phyloP scores from a whole-genome alignment of 2,888 invertebrate species.

The Anodontia alba region DNA sequence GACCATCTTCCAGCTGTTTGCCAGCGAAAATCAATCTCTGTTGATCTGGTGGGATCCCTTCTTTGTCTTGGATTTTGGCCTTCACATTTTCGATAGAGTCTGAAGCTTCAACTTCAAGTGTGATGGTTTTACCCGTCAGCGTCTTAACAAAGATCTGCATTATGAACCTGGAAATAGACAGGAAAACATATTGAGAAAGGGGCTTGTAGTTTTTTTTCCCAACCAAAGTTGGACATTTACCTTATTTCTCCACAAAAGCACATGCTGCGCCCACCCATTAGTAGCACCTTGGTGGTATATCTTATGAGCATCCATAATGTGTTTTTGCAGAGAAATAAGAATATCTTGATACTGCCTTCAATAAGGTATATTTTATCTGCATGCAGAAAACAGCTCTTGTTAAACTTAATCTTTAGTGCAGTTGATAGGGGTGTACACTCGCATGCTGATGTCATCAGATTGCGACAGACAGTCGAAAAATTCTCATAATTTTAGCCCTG shows the following conservation, averaged over 20 bases:
- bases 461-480: too few species aligned
- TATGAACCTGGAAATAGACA: conserved; percentile 28
- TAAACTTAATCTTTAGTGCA: too few species aligned
- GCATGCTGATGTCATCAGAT: too few species aligned
- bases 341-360: too few species aligned
- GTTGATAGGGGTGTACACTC: too few species aligned
- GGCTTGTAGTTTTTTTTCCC: too few species aligned
- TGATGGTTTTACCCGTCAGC: conserved; percentile 82
- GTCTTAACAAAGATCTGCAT: conserved; percentile 92
- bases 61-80: conserved; percentile 86
- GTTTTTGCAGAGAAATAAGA: too few species aligned
- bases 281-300: not conserved
- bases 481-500: too few species aligned
- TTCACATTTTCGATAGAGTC: conserved; percentile 98
- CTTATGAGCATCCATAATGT: not conserved
- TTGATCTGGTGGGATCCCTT: conserved; percentile 85
- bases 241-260: not conserved
- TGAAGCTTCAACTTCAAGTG: conserved; percentile 89
- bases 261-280: not conserved
- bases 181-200: too few species aligned
- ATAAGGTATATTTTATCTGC: too few species aligned
- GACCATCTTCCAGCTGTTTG: conserved; percentile 97
- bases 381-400: too few species aligned
- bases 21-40: conserved; percentile 90
- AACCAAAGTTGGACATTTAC: not conserved